phyloP scores from a whole-genome alignment of 2,113 vertebrate species.

The Oncorhynchus keta region DNA sequence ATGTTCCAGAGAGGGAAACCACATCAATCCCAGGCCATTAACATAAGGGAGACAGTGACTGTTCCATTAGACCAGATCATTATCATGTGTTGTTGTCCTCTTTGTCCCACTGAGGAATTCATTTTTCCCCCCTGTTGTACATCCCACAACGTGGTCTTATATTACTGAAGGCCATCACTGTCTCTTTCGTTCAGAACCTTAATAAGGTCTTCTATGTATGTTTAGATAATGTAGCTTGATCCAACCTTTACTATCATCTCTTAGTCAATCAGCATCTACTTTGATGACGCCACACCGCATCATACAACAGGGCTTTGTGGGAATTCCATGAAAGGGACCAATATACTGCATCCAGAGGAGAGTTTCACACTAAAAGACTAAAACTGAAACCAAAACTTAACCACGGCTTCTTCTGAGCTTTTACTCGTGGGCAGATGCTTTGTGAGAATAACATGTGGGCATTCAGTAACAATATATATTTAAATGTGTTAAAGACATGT shows the following conservation, averaged over 20 bases:
- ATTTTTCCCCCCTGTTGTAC: not conserved
- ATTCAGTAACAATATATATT: too few species aligned
- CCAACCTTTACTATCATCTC: not conserved
- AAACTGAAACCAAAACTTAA: constrained; percentile 16
- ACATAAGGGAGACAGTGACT: constrained; percentile 17
- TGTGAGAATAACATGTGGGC: too few species aligned
- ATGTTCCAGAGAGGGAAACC: constrained; percentile 61
- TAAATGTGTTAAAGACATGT: too few species aligned
- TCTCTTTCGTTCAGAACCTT: not conserved
- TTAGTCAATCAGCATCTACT: constrained; percentile 25
- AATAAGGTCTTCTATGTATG: not conserved
- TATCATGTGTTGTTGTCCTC: constrained; percentile 29
- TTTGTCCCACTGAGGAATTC: constrained; percentile 13
- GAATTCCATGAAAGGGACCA: constrained; percentile 3
- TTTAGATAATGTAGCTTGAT: not conserved
- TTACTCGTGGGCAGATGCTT: not conserved
- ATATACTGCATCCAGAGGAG: constrained; percentile 15
- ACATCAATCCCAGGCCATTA: constrained; percentile 56
- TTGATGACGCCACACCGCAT: constrained; percentile 18
- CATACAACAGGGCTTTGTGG: constrained; percentile 21
- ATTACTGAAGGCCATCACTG: not conserved
- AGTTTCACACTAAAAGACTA: constrained; percentile 12
- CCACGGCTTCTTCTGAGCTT: not conserved
- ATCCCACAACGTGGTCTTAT: not conserved
- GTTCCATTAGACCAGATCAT: constrained; percentile 20